Evolutionary conservation across 2,113 vertebrate species (phyloP), one percentile per base, ranked within the genome.

Genomic region (Phylloscopus whistleri): DNA sequence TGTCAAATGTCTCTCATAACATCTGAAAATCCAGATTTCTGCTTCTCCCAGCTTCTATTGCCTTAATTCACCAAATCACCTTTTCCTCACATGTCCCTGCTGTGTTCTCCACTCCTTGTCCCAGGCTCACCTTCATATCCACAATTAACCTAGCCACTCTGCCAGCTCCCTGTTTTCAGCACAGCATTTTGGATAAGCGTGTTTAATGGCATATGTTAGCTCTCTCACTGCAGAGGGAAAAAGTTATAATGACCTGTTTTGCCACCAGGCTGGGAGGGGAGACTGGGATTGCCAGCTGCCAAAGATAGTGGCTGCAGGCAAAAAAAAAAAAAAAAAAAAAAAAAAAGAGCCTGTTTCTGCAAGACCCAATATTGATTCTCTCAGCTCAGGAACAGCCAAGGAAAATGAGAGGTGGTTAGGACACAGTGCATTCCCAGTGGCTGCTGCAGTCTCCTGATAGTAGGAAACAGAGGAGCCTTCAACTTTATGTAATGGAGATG

Each of bases 381-480:
- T 76, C 63, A 39, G 79, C 28, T 67, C 27, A 23, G 93, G 39
- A 81, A 4, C 33, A 84, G 94, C 76, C 89, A 96, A 94, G 35
- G 41, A 87, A 95, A 95, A 95, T 68, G 66, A 87, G 56, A 64
- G 41, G 64, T 92, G 39, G 43, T 89, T 72, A 70, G 60, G 66
- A 68, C 68, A 72, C 13, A 8, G 7, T 12, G 39, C 30, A 31
- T 82, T 89, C 67, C 66, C 87, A 96, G 79, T 64, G 68, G 37
- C 68, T 74, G 80, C 73, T 74, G 88, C 33, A 89, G 44, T 75
- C 56, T 94, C 59, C 80, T 72, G 49, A 63, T 2, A 1, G 44
- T 20, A 16, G 33, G 22, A 91, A 84, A 95, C 87, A 96, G 68
- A 94, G 73, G 56, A 87, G 74, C 73, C 66, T 96, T 97, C 66